Evolutionary conservation across 2,797 vertebrate species (phyloP).

Genomic region (Selene dorsalis): DNA sequence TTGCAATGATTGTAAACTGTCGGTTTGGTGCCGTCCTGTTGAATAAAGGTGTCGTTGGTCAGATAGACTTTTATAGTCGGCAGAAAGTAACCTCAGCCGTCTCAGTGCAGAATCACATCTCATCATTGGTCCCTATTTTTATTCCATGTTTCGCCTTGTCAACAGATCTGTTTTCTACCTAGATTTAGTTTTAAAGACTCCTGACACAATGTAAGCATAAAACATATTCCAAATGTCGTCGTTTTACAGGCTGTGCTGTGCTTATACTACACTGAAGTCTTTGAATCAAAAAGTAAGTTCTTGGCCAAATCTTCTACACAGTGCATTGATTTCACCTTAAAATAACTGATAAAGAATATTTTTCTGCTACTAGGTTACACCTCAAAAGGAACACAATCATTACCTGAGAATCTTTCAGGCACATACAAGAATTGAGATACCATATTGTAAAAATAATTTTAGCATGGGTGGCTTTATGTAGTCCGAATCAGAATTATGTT

Average conservation of each 20-base stretch:
- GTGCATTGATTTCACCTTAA: not conserved
- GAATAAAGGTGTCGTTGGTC: not conserved
- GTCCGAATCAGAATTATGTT: not conserved
- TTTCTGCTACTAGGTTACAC: not conserved
- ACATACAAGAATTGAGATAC: not conserved
- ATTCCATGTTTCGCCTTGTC: no score
- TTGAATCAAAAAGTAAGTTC: constrained; percentile 70
- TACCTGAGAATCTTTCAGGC: not conserved
- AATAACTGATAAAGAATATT: not conserved
- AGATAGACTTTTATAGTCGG: not conserved
- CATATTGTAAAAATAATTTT: not conserved
- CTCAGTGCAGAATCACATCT: not conserved
- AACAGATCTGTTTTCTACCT: not conserved
- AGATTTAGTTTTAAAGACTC: not conserved
- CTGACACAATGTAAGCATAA: not conserved
- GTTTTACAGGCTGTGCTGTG: constrained; percentile 56
- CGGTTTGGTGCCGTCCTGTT: not conserved
- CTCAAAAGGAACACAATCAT: not conserved
- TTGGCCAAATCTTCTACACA: not conserved
- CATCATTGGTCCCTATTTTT: not conserved
- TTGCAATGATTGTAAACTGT: not conserved
- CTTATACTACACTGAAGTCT: not conserved
- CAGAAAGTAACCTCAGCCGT: not conserved
- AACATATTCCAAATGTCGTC: not conserved
- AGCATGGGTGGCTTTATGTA: not conserved